Evolutionary conservation across 2,888 invertebrate genomes (phyloP), one percentile per base, ranked within the genome.

Genomic region (Anticlea derivata): DNA sequence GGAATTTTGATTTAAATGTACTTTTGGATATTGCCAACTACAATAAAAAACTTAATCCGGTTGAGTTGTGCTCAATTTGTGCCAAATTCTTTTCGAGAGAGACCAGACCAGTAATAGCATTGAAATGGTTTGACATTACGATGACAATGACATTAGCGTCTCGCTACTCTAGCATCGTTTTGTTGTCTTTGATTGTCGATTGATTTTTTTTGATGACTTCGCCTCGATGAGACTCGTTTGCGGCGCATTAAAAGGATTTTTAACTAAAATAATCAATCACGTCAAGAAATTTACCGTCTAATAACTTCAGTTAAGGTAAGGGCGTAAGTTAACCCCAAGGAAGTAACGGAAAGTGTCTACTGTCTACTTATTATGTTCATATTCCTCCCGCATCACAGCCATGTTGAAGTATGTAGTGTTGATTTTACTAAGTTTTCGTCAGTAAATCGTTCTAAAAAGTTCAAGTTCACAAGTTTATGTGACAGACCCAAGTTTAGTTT

Each of bases 331-430:
- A 83, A 84, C 84, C 83, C 83, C 78, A 79, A 82, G 81, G 80
- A 83, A 81, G 76, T 86, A 84, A 77, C 79, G 80, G 74, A 86
- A 86, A 90, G 89, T 90, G 89, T 87, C 86, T 88, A 87, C 85
- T 90, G 89, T 87, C 86, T 88, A 87, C 85, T 83, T 89, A 86
- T 85, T 88, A 87, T 88, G 84, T 86, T 84, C 82, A 80, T 86
- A 81, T 87, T 88, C 84, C 86, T 88, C 81, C 86, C 81, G 78
- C 83, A 88, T 85, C 85, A 89, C 90, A 90, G 89, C 89, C 89
- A 90, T 90, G 89, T 90, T 88, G 83, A 86, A 88, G 87, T 60
- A 62, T 52, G 62, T 90, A 90, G 89, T 90, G 90, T 88, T 88
- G 83, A 82, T 86, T 88, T 86, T 82, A 79, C 70, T 88, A 80